These are phyloP conservation scores for Grantiella picta DNA, from an alignment of 2,113 vertebrate genomes.

Conservation along the genomic window DNA sequence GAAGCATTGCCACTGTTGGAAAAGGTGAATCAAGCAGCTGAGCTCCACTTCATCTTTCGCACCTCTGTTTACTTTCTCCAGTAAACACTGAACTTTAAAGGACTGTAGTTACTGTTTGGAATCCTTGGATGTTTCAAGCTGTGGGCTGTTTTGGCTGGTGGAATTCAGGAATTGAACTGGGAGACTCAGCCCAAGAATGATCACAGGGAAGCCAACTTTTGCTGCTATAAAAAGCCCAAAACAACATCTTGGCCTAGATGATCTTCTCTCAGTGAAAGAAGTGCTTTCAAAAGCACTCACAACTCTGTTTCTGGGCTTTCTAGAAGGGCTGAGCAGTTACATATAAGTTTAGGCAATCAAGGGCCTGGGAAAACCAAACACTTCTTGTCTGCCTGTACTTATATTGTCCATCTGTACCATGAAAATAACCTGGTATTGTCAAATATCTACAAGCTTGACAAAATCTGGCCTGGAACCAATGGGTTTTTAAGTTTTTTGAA, in stretches of 20 bases:
- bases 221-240: background rate
- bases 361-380: background rate
- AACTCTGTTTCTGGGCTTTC: background rate
- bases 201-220: background rate
- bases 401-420: background rate
- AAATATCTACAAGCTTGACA: background rate
- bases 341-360: background rate
- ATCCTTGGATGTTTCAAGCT: background rate
- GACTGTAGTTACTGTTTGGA: background rate
- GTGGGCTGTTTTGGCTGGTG: background rate
- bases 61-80: background rate
- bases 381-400: background rate
- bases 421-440: background rate
- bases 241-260: background rate
- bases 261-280: background rate
- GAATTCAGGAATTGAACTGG: background rate
- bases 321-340: background rate
- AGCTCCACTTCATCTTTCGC: background rate
- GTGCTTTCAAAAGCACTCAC: background rate
- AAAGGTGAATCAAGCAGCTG: background rate
- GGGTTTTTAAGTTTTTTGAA: background rate
- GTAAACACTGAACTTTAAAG: background rate
- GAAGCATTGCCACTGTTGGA: background rate
- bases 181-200: background rate
- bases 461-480: background rate